Base-by-base conservation (phyloP, 2,113 vertebrate genomes). In the Rattus rattus region DNA sequence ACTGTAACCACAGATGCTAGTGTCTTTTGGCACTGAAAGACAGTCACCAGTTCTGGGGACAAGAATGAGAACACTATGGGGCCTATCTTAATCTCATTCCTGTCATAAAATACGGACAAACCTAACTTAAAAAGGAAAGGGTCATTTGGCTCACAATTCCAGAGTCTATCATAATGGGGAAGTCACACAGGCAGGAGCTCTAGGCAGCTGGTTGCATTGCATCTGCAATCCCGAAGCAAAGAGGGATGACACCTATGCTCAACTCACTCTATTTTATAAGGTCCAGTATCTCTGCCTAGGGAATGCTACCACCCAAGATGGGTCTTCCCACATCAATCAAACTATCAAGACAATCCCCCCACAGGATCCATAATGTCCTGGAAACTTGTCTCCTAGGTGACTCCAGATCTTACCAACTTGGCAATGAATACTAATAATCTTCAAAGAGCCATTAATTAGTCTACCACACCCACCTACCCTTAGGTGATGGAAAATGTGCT, bases 21-120 rank as follows among this genome's bases (percentile, higher is more conserved):
- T 12, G 28, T 22, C 36, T 43, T 90, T 39, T 59, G 79, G 72
- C 72, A 65, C 4, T 9, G 0, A 1, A 69, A 79, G 17, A 33
- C 14, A 75, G 76, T 19, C 67, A 30, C 4, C 1, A 69, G 33
- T 24, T 75, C 73, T 28, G 12, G 47, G 56, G 39, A 81, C 13
- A 0, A 19, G 75, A 14, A 52, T 13, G 1, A 0, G 28, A 70
- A 22, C 22, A 8, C 24, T n/a, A 43, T 33, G 2, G 5, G 8
- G 36, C 56, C 56, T 39, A 83, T 61, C 56, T 84, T 63, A 84
- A 61, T 28, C 56, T 84, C n/a, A 28, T 84, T 84, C 16, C 56
- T 84, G 81, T 16, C 56, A 84, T 28, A 28, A 43, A 63, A 43
- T 63, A 28, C 24, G 43, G 59, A 17, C 81, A 63, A 84, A 61